phyloP scores from a whole-genome alignment of 2,113 vertebrate genomes.

The Tachuris rubrigastra region DNA sequence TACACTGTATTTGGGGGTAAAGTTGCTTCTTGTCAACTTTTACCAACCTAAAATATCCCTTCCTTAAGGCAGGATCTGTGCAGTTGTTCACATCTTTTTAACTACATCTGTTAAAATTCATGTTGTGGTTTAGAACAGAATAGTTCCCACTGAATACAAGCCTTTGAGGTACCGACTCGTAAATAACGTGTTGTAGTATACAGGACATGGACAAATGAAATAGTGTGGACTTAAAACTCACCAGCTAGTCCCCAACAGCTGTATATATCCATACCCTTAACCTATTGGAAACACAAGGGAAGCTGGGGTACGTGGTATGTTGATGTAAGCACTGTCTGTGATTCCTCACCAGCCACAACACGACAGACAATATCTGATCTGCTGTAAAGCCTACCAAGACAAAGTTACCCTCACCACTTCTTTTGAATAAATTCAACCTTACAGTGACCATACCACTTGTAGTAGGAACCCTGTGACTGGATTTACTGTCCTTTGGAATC shows the following conservation, averaged over 20 bases:
- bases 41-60: neutral
- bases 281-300: neutral
- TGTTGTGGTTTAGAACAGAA: neutral
- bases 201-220: neutral
- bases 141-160: neutral
- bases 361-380: neutral
- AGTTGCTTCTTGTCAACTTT: neutral
- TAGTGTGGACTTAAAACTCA: neutral
- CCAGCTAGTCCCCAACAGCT: neutral
- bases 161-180: rapidly evolving
- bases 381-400: neutral
- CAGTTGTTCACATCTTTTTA: neutral
- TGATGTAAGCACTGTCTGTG: neutral
- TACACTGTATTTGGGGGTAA: neutral
- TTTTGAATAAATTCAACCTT: neutral
- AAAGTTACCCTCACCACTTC: neutral
- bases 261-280: neutral
- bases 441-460: neutral
- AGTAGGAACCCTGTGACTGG: neutral
- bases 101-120: neutral
- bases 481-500: neutral
- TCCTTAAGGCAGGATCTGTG: neutral
- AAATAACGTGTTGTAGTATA: rapidly evolving
- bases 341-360: neutral
- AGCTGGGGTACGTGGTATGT: rapidly evolving